phyloP scores from a whole-genome alignment of 2,888 invertebrate genomes.

The Nesidiocoris tenuis region DNA sequence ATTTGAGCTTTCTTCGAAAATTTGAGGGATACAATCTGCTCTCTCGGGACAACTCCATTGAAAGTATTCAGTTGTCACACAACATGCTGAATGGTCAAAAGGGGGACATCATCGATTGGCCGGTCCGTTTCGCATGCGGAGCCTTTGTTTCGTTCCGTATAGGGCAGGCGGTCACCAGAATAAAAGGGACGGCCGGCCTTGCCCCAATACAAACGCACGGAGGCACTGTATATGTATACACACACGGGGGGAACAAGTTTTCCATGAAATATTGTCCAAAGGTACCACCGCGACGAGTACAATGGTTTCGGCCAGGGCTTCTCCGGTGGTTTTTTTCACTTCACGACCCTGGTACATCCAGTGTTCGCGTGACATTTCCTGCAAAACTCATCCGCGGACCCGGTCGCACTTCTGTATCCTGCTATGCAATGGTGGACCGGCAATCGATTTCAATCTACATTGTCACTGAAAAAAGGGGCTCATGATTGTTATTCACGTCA shows the following conservation, averaged over 20 bases:
- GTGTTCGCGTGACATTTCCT: background rate
- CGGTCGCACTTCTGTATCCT: background rate
- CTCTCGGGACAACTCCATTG: too few species aligned
- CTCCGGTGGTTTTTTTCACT: background rate
- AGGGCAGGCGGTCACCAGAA: background rate
- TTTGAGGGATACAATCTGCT: too few species aligned
- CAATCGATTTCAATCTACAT: background rate
- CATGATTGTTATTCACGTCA: background rate
- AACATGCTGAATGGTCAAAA: background rate
- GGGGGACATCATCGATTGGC: background rate
- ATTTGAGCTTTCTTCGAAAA: too few species aligned
- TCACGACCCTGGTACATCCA: background rate
- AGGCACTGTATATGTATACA: background rate
- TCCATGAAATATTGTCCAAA: background rate
- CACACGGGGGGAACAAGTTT: background rate
- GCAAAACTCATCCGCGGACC: background rate
- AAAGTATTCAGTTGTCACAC: background rate
- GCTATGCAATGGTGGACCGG: background rate
- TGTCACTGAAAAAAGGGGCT: too few species aligned
- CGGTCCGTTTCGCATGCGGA: background rate
- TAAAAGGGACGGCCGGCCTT: background rate
- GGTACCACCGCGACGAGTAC: background rate
- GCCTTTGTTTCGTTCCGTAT: background rate
- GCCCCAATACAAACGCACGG: background rate
- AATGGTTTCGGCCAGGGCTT: background rate